Conservation (phyloP, 1,140 invertebrate species). For the Planococcus citri region DNA sequence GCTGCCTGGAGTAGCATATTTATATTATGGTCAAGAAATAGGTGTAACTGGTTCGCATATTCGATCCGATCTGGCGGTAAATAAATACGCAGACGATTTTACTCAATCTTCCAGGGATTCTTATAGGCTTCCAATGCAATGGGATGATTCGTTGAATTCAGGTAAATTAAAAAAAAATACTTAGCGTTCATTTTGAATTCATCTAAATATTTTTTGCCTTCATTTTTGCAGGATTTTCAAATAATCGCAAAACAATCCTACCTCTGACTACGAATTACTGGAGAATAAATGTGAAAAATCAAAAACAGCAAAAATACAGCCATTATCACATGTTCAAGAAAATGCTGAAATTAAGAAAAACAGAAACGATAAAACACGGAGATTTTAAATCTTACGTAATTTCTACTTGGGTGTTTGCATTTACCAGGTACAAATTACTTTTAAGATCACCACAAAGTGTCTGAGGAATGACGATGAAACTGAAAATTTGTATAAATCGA, state of each 20-base stretch:
- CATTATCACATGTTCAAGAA: slow-evolving; percentile 23
- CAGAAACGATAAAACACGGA: slow-evolving; percentile 22
- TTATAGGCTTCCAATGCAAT: slow-evolving; percentile 60
- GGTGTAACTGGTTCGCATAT: slow-evolving; percentile 53
- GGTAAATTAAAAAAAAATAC: slow-evolving; percentile 21
- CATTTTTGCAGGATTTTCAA: not conserved
- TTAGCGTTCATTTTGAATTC: too few relatives aligned
- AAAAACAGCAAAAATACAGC: slow-evolving; percentile 20
- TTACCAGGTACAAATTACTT: slow-evolving; percentile 23
- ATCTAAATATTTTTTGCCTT: too few relatives aligned
- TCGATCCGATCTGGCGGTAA: slow-evolving; percentile 37
- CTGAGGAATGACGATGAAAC: too few relatives aligned
- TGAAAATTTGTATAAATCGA: not conserved
- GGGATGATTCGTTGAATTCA: slow-evolving; percentile 38
- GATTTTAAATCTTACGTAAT: slow-evolving; percentile 19
- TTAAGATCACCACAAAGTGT: too few relatives aligned
- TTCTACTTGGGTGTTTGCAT: slow-evolving; percentile 14
- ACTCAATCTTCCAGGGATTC: slow-evolving; percentile 44
- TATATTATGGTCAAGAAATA: slow-evolving; percentile 67
- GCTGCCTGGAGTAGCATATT: slow-evolving; percentile 55
- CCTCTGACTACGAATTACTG: slow-evolving; percentile 44
- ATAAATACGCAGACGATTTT: slow-evolving; percentile 27
- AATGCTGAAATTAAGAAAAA: slow-evolving; percentile 19
- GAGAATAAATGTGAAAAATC: slow-evolving; percentile 37
- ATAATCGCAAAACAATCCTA: not conserved